phyloP scores from a whole-genome alignment of 2,113 vertebrate genomes.

The Salvelinus alpinus region DNA sequence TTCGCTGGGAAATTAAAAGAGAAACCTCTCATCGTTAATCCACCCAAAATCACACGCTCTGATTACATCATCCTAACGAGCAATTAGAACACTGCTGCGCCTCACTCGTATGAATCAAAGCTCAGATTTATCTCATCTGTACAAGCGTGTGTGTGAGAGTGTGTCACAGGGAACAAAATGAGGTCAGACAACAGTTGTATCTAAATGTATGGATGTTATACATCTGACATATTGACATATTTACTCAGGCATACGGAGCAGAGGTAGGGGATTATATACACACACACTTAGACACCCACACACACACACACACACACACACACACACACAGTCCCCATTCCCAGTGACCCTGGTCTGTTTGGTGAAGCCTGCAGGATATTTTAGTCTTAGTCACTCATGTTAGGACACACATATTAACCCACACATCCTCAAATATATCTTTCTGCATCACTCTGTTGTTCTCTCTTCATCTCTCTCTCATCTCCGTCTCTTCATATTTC shows the following conservation, averaged over 20 bases:
- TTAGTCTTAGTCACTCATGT: neutral
- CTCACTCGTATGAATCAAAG: neutral
- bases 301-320: constrained; percentile 12
- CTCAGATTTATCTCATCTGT: neutral
- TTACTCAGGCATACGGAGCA: too few relatives aligned
- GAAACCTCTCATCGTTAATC: neutral
- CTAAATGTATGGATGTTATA: too few relatives aligned
- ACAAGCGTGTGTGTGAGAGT: too few relatives aligned
- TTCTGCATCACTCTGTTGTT: constrained; percentile 3
- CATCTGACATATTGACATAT: too few relatives aligned
- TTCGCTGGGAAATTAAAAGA: neutral
- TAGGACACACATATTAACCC: neutral
- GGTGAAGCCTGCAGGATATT: neutral
- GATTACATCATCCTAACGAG: constrained; percentile 5
- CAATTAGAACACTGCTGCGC: constrained; percentile 6
- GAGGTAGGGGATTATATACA: neutral
- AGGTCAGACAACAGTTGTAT: too few relatives aligned
- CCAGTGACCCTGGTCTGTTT: neutral
- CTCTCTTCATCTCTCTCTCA: constrained; percentile 3
- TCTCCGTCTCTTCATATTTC: neutral
- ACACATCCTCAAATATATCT: neutral
- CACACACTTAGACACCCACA: constrained; percentile 10
- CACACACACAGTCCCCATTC: constrained; percentile 12
- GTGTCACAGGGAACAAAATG: too few relatives aligned
- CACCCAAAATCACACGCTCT: neutral